phyloP scores from a whole-genome alignment of 2,797 vertebrate species.

The Cynopterus sphinx region DNA sequence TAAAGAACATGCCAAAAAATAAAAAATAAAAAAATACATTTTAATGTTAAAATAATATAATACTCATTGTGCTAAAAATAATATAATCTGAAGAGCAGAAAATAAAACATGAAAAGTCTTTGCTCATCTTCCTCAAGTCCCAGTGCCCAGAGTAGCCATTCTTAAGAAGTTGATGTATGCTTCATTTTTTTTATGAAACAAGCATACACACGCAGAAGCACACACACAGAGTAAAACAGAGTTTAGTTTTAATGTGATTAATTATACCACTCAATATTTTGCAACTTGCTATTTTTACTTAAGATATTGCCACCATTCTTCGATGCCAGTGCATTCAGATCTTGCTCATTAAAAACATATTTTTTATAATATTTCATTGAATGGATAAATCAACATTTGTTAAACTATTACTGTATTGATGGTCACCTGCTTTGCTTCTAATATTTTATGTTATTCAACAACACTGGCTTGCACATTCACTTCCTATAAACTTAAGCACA shows the following conservation, averaged over 20 bases:
- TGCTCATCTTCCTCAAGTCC: not conserved
- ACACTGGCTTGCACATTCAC: rapidly evolving
- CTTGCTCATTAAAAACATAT: not conserved
- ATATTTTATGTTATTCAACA: not conserved
- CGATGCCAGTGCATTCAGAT: not conserved
- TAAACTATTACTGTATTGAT: no score
- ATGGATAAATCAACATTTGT: not conserved
- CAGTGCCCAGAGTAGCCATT: not conserved
- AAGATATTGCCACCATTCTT: not conserved
- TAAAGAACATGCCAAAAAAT: no score
- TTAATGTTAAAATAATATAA: not conserved
- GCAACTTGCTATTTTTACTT: not conserved
- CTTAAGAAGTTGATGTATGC: not conserved
- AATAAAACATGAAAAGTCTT: not conserved
- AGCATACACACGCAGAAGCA: not conserved
- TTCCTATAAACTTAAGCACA: not conserved
- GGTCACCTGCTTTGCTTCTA: not conserved
- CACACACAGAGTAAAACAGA: not conserved
- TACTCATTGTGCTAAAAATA: not conserved
- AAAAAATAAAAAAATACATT: not conserved
- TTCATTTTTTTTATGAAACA: not conserved
- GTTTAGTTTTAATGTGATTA: not conserved
- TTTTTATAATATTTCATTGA: not conserved
- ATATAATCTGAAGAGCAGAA: not conserved
- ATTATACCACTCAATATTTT: not conserved